Conservation (phyloP, 2,113 vertebrate genomes). For the human (Homo sapiens) region DNA sequence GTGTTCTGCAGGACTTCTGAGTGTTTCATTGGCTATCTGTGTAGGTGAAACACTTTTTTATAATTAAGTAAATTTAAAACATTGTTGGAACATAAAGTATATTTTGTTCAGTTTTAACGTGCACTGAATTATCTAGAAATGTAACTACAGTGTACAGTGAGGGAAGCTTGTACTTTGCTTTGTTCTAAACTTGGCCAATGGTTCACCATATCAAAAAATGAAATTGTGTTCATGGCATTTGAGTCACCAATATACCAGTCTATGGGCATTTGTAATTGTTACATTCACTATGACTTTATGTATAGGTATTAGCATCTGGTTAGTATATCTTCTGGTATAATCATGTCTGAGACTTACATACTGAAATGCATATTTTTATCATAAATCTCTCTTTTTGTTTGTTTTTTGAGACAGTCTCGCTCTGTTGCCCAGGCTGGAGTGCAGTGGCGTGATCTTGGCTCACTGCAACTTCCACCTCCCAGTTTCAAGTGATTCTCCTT, state of each 20-base stretch:
- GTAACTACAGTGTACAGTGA: neutral
- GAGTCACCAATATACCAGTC: neutral
- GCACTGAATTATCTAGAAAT: neutral
- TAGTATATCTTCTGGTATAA: neutral
- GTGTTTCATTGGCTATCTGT: neutral
- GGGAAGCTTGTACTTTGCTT: neutral
- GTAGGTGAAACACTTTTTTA: neutral
- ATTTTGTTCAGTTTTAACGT: neutral
- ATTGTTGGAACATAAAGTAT: neutral
- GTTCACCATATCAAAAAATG: neutral
- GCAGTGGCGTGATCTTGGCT: too few relatives aligned
- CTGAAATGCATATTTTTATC: neutral
- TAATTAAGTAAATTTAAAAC: slow-evolving; percentile 22
- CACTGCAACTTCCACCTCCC: too few relatives aligned
- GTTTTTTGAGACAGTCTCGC: too few relatives aligned
- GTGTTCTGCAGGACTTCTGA: neutral
- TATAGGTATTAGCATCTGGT: neutral
- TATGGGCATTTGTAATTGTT: neutral
- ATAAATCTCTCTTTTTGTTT: neutral
- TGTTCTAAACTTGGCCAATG: neutral
- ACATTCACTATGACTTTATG: neutral
- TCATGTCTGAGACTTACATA: neutral
- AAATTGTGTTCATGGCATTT: neutral
- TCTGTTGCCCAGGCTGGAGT: too few relatives aligned
- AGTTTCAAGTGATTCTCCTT: too few relatives aligned